Base-by-base conservation (phyloP, 1,140 invertebrate genomes). In the Camponotus pennsylvanicus region DNA sequence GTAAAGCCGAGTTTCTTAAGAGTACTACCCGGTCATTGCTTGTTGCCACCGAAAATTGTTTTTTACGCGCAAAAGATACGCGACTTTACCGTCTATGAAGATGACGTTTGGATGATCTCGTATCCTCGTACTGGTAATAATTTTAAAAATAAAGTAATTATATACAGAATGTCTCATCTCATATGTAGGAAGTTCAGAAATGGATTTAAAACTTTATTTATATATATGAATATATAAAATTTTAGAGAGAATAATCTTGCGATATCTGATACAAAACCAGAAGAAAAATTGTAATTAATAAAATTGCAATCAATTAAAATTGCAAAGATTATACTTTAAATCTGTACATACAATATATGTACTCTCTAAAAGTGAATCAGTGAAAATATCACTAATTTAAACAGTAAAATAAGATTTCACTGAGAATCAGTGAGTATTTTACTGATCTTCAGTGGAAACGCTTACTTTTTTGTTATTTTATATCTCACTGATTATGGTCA, bases 71-170 rank as follows among this genome's bases (percentile, higher is more conserved):
- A 97, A 84, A 96, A 96, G 83, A 97, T 98, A 61, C 93, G 97
- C 21, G 96, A 97, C 78, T 95, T 97, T 76, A 94, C 96, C 49
- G 95, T 98, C 2, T 95, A 96, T 52, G 94, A 97, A 3, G 97
- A 97, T 86, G 98, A 98, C 90, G 96, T 98, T 0, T 98, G 97
- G 97, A 94, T 98, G 92, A 96, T 98, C 32, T 98, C 97, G 9
- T 98, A 97, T 95, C 98, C 98, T 0, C 96, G 98, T 89, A 98
- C 98, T 86, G 97, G 97, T 97, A 94, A 52, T 52, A 95, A 94
- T 42, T 75, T 37, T 40, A 32, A 61, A 71, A 6, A 67, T 9
- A 67, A 49, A 15, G 9, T 27, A 77, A 15, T 32, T 63, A 1
- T 5, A 49, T 49, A 45, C 3, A 45, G 42, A 11, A 45, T 49